Evolutionary conservation across 2,888 invertebrate species (phyloP), one percentile per base, ranked within the genome.

Genomic region (Buathra laborator): DNA sequence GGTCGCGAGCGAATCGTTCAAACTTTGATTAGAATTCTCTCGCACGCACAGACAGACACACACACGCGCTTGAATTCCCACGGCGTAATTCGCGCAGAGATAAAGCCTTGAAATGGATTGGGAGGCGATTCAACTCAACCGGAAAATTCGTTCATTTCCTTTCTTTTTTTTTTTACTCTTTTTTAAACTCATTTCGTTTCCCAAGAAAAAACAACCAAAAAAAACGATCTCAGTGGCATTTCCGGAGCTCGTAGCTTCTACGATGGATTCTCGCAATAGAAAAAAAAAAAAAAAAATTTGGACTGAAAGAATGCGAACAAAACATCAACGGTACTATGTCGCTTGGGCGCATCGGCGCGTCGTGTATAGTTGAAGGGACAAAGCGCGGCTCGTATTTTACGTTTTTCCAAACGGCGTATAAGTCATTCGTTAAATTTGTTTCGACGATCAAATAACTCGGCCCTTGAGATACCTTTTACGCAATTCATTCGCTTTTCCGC

Each of bases 21-120:
- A 79, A 79, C 75, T 83, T 75, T 79, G 74, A 83, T 79, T 83
- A 75, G 53, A 75, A 79, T 75, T 70, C 53, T 67, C 37, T 59
- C 10, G 46, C 10, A 12, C n/a, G 9, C n/a, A 6, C 44, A 46
- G 14, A 14, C 43, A n/a, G 5, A 14, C 66, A 44, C 67, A 24
- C 19, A 32, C 66, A 46, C 5, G 9, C 14, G 43, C 12, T 44
- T 12, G 9, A 10, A 72, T 72, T 72, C 37, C 16, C 72, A 67
- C 68, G n/a, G 44, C 14, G 62, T 64, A 80, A 75, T 84, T 84
- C 66, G 75, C 75, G 79, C 24, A 5, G 37, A 48, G 64, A 64
- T 19, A 56, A 62, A 74, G 59, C 66, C 48, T 24, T 16, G 37
- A 32, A 59, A 43, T 62, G 6, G 44, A 70, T 78, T 43, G 51